phyloP scores from a whole-genome alignment of 2,888 invertebrate genomes.

The Chrysomela aeneicollis region DNA sequence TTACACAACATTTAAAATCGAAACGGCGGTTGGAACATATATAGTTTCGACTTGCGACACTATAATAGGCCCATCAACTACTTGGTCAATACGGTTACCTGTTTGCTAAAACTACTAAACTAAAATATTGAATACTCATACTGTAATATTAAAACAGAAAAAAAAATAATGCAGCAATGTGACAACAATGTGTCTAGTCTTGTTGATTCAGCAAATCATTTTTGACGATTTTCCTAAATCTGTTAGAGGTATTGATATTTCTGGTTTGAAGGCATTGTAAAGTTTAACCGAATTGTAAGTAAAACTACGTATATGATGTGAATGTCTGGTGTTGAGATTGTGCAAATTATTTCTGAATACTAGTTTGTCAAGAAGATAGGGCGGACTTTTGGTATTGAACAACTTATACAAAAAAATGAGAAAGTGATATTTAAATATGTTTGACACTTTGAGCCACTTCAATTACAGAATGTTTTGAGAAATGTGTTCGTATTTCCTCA shows the following conservation, averaged over 20 bases:
- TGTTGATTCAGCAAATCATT: neutral
- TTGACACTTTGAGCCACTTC: neutral
- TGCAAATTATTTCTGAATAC: neutral
- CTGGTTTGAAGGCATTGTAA: neutral
- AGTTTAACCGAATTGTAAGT: neutral
- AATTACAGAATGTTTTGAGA: neutral
- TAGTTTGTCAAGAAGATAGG: neutral
- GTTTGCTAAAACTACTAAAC: too few relatives aligned
- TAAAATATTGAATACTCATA: too few relatives aligned
- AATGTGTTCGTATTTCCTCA: too few relatives aligned
- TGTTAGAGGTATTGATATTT: neutral
- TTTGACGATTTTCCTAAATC: neutral
- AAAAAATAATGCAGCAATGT: neutral
- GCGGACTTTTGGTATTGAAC: neutral
- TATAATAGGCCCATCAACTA: too few relatives aligned
- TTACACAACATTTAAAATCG: too few relatives aligned
- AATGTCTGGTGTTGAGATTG: neutral
- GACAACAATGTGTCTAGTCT: neutral
- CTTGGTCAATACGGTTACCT: too few relatives aligned
- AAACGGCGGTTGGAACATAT: too few relatives aligned
- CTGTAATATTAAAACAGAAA: too few relatives aligned
- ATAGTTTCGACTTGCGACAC: too few relatives aligned
- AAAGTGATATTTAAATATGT: neutral
- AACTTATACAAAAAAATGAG: neutral
- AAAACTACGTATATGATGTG: neutral